These are phyloP conservation scores for Hecatera dysodea DNA, from an alignment of 2,888 invertebrate genomes.

Conservation along the genomic window DNA sequence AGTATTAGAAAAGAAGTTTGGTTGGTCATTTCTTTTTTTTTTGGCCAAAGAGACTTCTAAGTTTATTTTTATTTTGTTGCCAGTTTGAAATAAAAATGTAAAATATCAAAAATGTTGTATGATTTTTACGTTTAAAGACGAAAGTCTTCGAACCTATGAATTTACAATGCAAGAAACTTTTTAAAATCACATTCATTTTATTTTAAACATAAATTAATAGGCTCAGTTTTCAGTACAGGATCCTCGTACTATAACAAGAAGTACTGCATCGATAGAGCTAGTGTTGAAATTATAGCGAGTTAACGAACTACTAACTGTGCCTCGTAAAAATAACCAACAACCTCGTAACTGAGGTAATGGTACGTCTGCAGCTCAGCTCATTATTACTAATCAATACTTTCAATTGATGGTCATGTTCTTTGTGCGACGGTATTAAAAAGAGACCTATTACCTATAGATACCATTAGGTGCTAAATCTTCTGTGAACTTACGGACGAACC, in stretches of 20 bases:
- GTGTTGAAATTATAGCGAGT: constrained; percentile 56
- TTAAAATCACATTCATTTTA: neutral
- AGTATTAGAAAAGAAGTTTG: constrained; percentile 42
- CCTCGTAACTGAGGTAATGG: constrained; percentile 53
- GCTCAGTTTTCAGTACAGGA: constrained; percentile 27
- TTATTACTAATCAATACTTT: constrained; percentile 34
- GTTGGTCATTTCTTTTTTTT: constrained; percentile 32
- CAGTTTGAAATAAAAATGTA: neutral
- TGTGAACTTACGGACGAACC: too few relatives aligned
- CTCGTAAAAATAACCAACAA: constrained; percentile 60
- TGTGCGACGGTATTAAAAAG: neutral
- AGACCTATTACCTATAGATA: too few relatives aligned
- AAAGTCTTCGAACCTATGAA: neutral
- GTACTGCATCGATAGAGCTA: constrained; percentile 32
- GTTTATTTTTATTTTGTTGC: constrained; percentile 25
- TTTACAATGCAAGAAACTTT: neutral
- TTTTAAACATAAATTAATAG: constrained; percentile 16
- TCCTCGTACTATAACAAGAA: constrained; percentile 30
- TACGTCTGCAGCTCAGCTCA: constrained; percentile 34
- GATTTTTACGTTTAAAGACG: neutral
- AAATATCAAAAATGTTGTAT: neutral
- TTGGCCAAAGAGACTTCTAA: neutral
- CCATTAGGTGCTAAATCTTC: too few relatives aligned
- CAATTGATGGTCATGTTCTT: neutral
- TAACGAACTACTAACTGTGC: constrained; percentile 52